Percentiles rank a stretch among this genome's conserved stretches.
Evolutionary conservation across 2,888 invertebrate genomes (phyloP).

Genomic region (Drosophila stalkeri): DNA sequence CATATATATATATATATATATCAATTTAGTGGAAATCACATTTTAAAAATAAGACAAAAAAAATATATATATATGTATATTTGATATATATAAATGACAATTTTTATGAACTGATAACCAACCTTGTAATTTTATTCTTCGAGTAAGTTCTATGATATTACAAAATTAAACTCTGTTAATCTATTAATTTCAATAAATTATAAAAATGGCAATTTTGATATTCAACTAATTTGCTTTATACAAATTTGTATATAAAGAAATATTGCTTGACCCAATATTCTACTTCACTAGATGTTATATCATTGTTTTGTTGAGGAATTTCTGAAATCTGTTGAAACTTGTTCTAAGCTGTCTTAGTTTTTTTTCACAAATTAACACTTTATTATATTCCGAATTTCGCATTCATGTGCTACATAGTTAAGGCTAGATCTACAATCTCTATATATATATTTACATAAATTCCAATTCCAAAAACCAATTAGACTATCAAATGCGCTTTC

Average conservation of each 20-base stretch:
- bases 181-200: background rate
- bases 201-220: background rate
- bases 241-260: background rate
- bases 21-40: too few species aligned
- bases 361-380: background rate
- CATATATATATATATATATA: too few species aligned
- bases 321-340: background rate
- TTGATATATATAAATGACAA: background rate
- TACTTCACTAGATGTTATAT: background rate
- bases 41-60: too few species aligned
- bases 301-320: background rate
- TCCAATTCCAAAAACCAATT: constrained; percentile 19
- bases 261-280: background rate
- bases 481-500: constrained; percentile 33
- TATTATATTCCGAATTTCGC: background rate
- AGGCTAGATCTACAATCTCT: background rate
- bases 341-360: background rate
- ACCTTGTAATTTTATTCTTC: background rate
- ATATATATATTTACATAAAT: constrained; percentile 2
- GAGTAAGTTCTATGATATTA: background rate
- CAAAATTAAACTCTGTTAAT: background rate
- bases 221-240: background rate
- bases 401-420: constrained; percentile 1
- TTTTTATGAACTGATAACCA: background rate
- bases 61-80: too few species aligned